Evolutionary conservation across 2,888 invertebrate genomes (phyloP), one percentile per base, ranked within the genome.

Genomic region (Strigamia crassipes): DNA sequence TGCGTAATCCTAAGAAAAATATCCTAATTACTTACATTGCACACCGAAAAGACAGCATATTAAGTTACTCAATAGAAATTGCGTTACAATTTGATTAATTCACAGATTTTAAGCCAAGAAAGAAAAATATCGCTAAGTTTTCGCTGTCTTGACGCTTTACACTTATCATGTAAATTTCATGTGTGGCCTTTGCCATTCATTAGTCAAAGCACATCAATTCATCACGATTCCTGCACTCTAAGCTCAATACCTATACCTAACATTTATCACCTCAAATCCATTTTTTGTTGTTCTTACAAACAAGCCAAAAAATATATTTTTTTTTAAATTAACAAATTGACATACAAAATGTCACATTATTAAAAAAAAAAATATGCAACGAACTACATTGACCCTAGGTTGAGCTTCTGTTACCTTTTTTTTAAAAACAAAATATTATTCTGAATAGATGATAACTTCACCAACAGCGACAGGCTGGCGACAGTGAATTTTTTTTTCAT

Each of bases 381-480:
- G 73, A 73, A 73, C 73, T 73, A 12, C 1, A 31, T 13, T 73
- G 73, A 73, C 73, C 73, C n/a, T 6, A 3, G 12, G 51, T 31
- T 31, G 73, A 31, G 73, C 73, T 73, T 73, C 73, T 73, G 73
- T 73, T 27, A 27, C 31, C 5, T 31, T 73, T 56, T 46, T n/a
- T n/a, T n/a, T 23, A 10, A 66, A 66, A 73, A 27, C 23, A 73
- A 27, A 73, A 73, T 27, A 73, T 73, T 73, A 73, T 73, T 73
- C 73, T 31, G 27, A 27, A 73, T 73, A 31, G 31, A 31, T 73
- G 73, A 73, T 73, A 73, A 73, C 73, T 73, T 73, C 31, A 73
- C 73, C 73, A 73, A 23, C 12, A 31, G 73, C 73, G 73, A 73
- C 73, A 73, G 31, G 73, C 73, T 31, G 73, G 73, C 73, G 73